Percentiles rank a stretch among this genome's conserved stretches.
These are phyloP conservation scores for Terebella lapidaria DNA, from an alignment of 2,888 invertebrate species.

Conservation along the genomic window DNA sequence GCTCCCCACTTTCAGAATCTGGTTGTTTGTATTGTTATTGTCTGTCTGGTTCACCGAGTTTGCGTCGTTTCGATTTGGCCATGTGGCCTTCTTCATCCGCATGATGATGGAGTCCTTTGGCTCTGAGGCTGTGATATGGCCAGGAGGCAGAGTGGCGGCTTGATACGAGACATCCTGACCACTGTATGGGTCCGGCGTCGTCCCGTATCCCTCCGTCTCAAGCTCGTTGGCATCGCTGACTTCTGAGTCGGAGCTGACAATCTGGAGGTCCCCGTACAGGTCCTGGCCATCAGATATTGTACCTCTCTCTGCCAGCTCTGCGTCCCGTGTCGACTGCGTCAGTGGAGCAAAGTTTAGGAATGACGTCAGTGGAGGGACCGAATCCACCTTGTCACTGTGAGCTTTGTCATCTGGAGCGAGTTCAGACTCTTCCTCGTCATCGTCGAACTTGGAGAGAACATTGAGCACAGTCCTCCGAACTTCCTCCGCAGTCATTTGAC, in stretches of 20 bases:
- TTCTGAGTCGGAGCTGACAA: not conserved
- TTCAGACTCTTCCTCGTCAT: not conserved
- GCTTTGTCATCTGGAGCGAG: not conserved
- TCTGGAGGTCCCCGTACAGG: not conserved
- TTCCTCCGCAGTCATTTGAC: not conserved
- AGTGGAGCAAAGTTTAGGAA: conserved; percentile 1
- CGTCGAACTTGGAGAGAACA: not conserved
- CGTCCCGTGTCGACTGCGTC: not conserved
- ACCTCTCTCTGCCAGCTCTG: not conserved
- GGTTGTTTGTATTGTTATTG: not conserved
- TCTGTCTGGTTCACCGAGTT: not conserved
- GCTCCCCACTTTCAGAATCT: not conserved
- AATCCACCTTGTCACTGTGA: not conserved
- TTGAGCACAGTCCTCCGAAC: not conserved
- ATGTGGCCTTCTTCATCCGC: conserved; percentile 11
- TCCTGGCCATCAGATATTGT: not conserved
- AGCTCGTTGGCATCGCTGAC: not conserved
- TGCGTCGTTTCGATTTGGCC: conserved; percentile 7
- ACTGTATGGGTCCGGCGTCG: not conserved
- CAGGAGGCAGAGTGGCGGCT: too few relatives aligned
- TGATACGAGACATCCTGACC: not conserved
- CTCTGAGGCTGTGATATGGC: too few relatives aligned
- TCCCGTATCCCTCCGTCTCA: not conserved
- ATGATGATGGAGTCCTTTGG: conserved; percentile 3
- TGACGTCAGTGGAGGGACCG: not conserved